Evolutionary conservation across 2,113 vertebrate species (phyloP).

Genomic region (Trachemys scripta): DNA sequence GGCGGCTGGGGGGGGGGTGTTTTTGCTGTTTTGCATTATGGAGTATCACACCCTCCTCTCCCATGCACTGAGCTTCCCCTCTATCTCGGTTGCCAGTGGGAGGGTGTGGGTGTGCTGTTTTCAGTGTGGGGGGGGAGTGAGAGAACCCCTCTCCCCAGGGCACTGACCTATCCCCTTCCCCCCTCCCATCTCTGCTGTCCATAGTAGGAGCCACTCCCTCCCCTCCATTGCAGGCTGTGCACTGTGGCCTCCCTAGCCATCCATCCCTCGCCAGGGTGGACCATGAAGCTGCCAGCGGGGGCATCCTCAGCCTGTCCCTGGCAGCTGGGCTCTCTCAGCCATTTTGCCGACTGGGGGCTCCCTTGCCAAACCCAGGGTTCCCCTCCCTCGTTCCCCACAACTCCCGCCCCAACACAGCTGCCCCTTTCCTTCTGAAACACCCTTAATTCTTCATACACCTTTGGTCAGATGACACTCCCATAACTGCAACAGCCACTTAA

Average conservation of each 20-base stretch:
- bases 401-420: background rate
- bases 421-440: background rate
- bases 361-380: background rate
- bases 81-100: background rate
- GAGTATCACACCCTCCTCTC: background rate
- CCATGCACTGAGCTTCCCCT: background rate
- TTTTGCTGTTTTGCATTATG: background rate
- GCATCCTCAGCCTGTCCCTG: background rate
- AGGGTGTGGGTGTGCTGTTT: background rate
- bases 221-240: background rate
- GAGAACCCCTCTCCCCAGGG: background rate
- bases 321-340: background rate
- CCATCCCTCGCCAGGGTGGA: background rate
- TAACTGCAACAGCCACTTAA: too few species aligned
- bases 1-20: background rate
- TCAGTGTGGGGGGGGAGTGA: background rate
- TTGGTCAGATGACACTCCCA: too few species aligned
- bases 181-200: background rate
- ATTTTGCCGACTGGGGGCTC: background rate
- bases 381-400: background rate
- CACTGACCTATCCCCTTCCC: background rate
- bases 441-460: background rate
- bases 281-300: background rate
- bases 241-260: background rate
- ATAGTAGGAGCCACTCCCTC: background rate